These are phyloP conservation scores for Poeciliopsis gracilis DNA, from an alignment of 2,797 vertebrate genomes.

Conservation along the genomic window DNA sequence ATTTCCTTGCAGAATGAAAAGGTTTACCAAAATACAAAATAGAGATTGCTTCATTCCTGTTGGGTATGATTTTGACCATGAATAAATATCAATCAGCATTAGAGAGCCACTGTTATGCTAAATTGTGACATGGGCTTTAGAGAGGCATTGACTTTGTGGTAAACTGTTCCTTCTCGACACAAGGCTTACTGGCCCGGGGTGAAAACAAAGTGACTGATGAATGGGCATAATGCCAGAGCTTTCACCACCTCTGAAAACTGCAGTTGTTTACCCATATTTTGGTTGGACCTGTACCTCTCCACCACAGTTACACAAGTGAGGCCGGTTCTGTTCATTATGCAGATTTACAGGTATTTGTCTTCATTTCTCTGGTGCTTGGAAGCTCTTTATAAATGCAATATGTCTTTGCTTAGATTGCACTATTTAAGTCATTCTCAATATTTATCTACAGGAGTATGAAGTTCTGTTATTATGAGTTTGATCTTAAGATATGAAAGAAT, in stretches of 20 bases:
- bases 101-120: conserved; percentile 85
- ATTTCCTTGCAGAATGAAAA: conserved; percentile 6
- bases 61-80: conserved; percentile 58
- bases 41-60: background rate
- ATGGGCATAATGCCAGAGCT: conserved; percentile 75
- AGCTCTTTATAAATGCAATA: conserved; percentile 22
- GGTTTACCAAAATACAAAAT: conserved; percentile 21
- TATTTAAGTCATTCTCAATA: conserved; percentile 33
- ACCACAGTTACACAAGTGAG: conserved; percentile 80
- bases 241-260: conserved; percentile 79
- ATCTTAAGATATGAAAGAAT: conserved; percentile 31
- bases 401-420: conserved; percentile 17
- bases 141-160: conserved; percentile 74
- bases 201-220: conserved; percentile 83
- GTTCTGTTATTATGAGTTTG: conserved; percentile 17
- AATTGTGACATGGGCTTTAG: conserved; percentile 68
- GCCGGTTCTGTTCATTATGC: conserved; percentile 83
- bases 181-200: conserved; percentile 76
- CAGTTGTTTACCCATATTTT: conserved; percentile 84
- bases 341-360: conserved; percentile 83
- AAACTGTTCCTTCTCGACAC: conserved; percentile 80
- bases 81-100: conserved; percentile 83
- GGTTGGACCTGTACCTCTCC: conserved; percentile 74
- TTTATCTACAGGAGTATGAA: conserved; percentile 26
- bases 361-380: conserved; percentile 55